These are phyloP conservation scores for Heliocidaris erythrogramma DNA, from an alignment of 35 echinoderm and acorn worm genomes.

Conservation along the genomic window DNA sequence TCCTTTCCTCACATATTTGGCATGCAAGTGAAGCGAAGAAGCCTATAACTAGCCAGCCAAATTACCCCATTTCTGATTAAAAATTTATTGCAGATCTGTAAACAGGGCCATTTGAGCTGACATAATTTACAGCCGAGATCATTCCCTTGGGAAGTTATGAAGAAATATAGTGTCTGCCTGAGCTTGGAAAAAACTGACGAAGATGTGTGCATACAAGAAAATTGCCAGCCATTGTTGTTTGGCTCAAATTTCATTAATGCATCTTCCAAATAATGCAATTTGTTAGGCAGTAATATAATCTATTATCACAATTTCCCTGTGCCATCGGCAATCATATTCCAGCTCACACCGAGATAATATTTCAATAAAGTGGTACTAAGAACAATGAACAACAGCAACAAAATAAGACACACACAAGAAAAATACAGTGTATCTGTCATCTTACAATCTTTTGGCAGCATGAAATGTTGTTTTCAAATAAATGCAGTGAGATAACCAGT, in stretches of 20 bases:
- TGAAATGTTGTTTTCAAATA: too few species aligned
- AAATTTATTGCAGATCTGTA: background rate
- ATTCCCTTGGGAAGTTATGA: background rate
- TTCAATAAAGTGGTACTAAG: too few species aligned
- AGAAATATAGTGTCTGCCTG: background rate
- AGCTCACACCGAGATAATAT: background rate
- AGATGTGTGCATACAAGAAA: background rate
- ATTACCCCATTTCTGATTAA: conserved; percentile 12
- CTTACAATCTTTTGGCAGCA: too few species aligned
- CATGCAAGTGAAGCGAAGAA: background rate
- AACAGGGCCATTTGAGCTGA: conserved; percentile 8
- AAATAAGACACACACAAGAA: too few species aligned
- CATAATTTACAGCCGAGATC: background rate
- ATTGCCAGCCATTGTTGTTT: background rate
- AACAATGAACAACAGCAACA: too few species aligned
- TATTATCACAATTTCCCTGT: background rate
- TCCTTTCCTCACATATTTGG: background rate
- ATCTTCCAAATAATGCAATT: background rate
- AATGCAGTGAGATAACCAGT: too few species aligned
- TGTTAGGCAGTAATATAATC: background rate
- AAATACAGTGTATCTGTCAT: too few species aligned
- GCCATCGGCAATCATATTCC: background rate
- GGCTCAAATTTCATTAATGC: background rate
- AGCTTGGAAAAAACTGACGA: background rate
- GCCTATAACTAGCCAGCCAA: background rate